Evolutionary conservation across 1,140 invertebrate genomes (phyloP), one percentile per base, ranked within the genome.

Genomic region (Heterodera schachtii): DNA sequence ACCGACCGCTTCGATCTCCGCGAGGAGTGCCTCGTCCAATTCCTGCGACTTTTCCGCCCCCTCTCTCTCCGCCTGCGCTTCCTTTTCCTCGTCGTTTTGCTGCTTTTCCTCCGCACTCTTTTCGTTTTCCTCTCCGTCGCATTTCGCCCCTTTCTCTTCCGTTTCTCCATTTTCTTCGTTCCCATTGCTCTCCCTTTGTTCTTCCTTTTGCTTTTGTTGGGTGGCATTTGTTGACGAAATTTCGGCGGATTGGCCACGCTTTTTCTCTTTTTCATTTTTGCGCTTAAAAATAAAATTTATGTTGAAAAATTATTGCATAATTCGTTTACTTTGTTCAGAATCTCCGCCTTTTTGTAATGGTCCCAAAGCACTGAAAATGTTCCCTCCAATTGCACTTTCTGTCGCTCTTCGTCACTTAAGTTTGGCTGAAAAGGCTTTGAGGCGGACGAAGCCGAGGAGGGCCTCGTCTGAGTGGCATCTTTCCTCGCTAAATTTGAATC

Each of bases 321-420:
- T n/a, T 16, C 79, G 46, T 49, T 69, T 21, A 82, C 84, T 52
- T 84, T 86, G 70, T 86, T 86, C 44, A 86, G 60, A 6, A 76
- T 11, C 31, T 84, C 77, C 2, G 67, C 52, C 13, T 73, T 69
- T 70, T 71, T 66, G 69, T 66, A 85, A 66, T 47, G 49, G 60
- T 84, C 84, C 83, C 73, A 82, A 60, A 85, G 46, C 7, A 83
- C 69, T 31, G 49, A 79, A 0, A 43, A 43, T 52, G 86, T 84
- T 0, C 21, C 85, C 3, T 21, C 16, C 73, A 84, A 57, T 44
- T 85, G 44, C 9, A 84, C 60, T 46, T 57, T 57, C 21, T 69
- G 7, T 13, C 67, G 7, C 44, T 84, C 82, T 70, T 75, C 84
- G 43, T 82, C 83, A 46, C 43, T 81, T 75, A 84, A 70, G 44